Evolutionary conservation across 37 sponge, comb jelly and placozoan genomes (phyloP).

Genomic region (Crambe crambe): DNA sequence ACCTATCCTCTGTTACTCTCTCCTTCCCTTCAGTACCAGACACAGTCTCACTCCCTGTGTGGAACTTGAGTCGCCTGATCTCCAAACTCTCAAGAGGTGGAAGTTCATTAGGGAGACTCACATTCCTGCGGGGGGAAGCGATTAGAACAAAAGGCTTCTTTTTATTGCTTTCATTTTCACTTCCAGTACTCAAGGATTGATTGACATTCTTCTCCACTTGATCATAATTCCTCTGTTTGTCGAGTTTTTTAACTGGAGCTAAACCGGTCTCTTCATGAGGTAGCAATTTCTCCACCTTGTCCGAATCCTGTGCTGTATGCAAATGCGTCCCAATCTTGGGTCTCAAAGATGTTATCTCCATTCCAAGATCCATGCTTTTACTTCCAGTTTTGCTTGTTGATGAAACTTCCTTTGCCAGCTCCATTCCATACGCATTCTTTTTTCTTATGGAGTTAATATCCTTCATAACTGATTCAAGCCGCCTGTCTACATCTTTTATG

Average conservation of each 20-base stretch:
- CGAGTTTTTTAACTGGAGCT: background rate
- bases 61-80: slow-evolving; percentile 16
- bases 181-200: background rate
- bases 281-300: no score
- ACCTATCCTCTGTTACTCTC: no score
- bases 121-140: background rate
- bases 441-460: no score
- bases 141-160: background rate
- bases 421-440: no score
- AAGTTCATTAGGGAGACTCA: background rate
- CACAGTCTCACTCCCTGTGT: background rate
- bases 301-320: background rate
- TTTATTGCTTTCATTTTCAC: background rate
- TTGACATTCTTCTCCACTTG: background rate
- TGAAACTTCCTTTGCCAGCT: background rate
- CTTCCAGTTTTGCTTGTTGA: background rate
- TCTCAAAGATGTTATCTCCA: no score
- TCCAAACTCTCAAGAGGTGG: slow-evolving; percentile 14
- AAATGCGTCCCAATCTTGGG: background rate
- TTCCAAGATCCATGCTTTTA: no score
- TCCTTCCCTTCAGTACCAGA: no score
- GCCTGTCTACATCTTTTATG: no score
- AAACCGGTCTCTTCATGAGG: no score
- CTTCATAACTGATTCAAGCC: background rate
- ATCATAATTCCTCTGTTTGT: background rate